These are phyloP conservation scores for Amphibalanus amphitrite DNA, from an alignment of 1,140 invertebrate genomes.

Conservation along the genomic window DNA sequence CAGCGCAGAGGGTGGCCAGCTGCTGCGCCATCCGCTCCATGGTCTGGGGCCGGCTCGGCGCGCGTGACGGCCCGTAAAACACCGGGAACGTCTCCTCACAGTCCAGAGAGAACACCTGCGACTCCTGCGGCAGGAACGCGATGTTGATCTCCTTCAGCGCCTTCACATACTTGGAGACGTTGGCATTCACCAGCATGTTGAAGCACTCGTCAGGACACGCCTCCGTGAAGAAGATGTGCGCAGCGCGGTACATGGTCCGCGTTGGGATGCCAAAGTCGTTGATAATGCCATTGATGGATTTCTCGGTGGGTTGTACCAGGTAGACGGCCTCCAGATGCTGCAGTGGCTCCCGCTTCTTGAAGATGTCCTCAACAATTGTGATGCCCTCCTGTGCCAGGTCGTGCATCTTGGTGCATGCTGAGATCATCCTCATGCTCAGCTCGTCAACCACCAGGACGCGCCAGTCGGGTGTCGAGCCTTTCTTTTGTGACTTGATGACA, in stretches of 20 bases:
- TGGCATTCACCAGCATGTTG: slow-evolving; percentile 66
- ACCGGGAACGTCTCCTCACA: slow-evolving; percentile 90
- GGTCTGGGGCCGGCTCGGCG: slow-evolving; percentile 37
- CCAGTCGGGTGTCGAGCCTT: slow-evolving; percentile 62
- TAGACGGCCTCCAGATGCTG: slow-evolving; percentile 95
- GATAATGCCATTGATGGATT: slow-evolving; percentile 76
- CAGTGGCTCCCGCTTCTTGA: slow-evolving; percentile 91
- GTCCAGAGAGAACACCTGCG: slow-evolving; percentile 95
- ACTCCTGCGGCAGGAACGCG: slow-evolving; percentile 92
- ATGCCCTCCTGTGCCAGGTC: slow-evolving; percentile 98
- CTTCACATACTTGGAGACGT: slow-evolving; percentile 73
- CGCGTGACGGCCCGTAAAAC: slow-evolving; percentile 77
- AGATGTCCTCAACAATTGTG: slow-evolving; percentile 96
- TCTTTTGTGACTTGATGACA: slow-evolving; percentile 60
- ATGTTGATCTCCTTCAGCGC: slow-evolving; percentile 98
- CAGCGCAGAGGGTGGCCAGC: slow-evolving; percentile 96
- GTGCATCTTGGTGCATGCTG: slow-evolving; percentile 99
- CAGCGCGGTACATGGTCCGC: slow-evolving; percentile 74
- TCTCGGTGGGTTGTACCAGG: slow-evolving; percentile 86
- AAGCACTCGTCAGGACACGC: slow-evolving; percentile 20
- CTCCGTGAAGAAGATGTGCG: slow-evolving; percentile 99
- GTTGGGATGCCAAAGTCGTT: slow-evolving; percentile 80
- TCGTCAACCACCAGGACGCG: slow-evolving; percentile 94
- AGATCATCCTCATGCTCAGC: slow-evolving; percentile 96
- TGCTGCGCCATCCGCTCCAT: slow-evolving; percentile 74